phyloP scores from a whole-genome alignment of 23 tunicate genomes.

The Corella eumyota region DNA sequence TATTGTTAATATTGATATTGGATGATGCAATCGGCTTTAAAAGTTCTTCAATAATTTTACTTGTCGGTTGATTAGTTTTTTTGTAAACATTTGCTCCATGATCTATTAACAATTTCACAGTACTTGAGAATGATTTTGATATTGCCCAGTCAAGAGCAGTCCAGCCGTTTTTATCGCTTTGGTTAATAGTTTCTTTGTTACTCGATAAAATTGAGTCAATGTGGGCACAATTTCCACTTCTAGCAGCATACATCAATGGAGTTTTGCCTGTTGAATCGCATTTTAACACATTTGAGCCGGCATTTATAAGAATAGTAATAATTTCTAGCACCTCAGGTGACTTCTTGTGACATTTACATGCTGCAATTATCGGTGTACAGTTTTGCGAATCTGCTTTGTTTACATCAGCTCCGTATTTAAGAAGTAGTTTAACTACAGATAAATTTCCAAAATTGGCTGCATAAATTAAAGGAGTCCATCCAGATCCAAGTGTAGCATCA shows the following conservation, averaged over 20 bases:
- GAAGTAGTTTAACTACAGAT: slow-evolving; percentile 10
- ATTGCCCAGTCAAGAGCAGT: slow-evolving; percentile 54
- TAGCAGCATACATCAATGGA: slow-evolving; percentile 35
- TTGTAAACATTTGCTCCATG: slow-evolving; percentile 12
- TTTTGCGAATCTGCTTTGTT: slow-evolving; percentile 17
- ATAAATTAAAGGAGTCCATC: slow-evolving; percentile 47
- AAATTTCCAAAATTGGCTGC: slow-evolving; percentile 56
- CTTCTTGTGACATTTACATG: slow-evolving; percentile 23
- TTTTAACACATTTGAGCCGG: slow-evolving; percentile 18
- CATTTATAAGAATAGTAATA: slow-evolving; percentile 7
- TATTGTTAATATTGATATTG: neutral
- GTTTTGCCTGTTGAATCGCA: slow-evolving; percentile 32
- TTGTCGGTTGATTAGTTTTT: too few relatives aligned
- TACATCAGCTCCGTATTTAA: slow-evolving; percentile 34
- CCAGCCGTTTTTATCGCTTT: slow-evolving; percentile 31
- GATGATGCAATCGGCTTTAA: neutral
- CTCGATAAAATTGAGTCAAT: slow-evolving; percentile 3
- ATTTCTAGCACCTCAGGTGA: neutral
- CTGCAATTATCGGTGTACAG: slow-evolving; percentile 46
- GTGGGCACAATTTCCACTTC: slow-evolving; percentile 19
- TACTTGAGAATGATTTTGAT: neutral
- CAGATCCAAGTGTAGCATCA: slow-evolving; percentile 36
- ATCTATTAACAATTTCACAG: neutral
- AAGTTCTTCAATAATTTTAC: slow-evolving; percentile 1
- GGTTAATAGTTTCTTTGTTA: neutral